Evolutionary conservation across 2,113 vertebrate species (phyloP), one percentile per base, ranked within the genome.

Genomic region (Equus przewalskii): DNA sequence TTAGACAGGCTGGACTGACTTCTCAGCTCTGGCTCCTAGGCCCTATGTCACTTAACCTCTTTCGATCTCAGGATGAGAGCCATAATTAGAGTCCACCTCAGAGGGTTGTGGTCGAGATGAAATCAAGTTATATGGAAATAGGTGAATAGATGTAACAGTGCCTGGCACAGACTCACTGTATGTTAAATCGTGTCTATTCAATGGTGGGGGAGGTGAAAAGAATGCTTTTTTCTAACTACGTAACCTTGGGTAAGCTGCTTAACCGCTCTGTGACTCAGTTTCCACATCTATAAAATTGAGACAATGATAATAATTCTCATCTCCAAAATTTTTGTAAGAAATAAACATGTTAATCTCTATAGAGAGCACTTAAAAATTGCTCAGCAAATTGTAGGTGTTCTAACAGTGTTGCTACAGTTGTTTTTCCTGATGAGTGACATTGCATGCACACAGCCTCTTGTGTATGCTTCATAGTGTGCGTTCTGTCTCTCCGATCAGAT

Each of bases 281-380:
- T 85, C 19, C 54, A 83, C 30, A 65, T 12, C 62, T 89, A 30
- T 62, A 60, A 89, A 91, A 67, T 80, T 21, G 67, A 80, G 7
- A 54, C 80, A 24, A 69, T 73, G 28, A 26, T 69, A 28, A 58
- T 24, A 85, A 79, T 11, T 6, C 28, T 6, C 24, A 62, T 33
- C 26, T 49, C 36, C 18, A 13, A 41, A 60, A n/a, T 65, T 86
- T 89, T 58, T 41, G 7, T 10, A 28, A 95, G n/a, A 44, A 85
- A 90, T 62, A 64, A 84, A 51, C 58, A 30, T 16, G 22, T 24
- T 30, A 18, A 60, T n/a, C 16, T 10, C 15, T 9, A 79, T 7
- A 26, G 26, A 78, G 36, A 73, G 3, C 11, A 69, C 11, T 36
- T 83, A 18, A 65, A 87, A 96, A 62, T 16, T 54, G 4, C 33